A percentile compares a stretch with the other conserved stretches of the same genome.
These are phyloP conservation scores for Heliconius erato DNA, from an alignment of 2,888 invertebrate genomes.

Conservation along the genomic window DNA sequence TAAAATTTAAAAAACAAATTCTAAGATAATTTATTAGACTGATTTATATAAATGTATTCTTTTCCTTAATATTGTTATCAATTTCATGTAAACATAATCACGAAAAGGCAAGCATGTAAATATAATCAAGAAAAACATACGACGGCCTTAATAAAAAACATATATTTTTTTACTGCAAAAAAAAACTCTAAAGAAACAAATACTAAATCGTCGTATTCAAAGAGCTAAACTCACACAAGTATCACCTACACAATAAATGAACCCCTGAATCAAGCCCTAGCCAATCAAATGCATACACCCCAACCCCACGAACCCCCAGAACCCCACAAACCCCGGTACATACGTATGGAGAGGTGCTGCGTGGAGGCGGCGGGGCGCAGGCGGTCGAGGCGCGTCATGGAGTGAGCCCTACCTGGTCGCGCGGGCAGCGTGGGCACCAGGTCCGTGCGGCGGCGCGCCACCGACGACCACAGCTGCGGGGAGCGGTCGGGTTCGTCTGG, in stretches of 20 bases:
- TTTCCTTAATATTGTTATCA: too few relatives aligned
- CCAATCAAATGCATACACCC: background rate
- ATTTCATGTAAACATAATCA: too few relatives aligned
- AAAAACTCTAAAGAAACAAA: too few relatives aligned
- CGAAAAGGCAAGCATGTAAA: too few relatives aligned
- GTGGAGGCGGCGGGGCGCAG: slow-evolving; percentile 57
- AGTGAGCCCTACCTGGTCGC: slow-evolving; percentile 92
- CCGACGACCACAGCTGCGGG: slow-evolving; percentile 89
- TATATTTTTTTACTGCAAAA: too few relatives aligned
- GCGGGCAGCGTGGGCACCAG: slow-evolving; percentile 94
- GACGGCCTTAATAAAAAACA: too few relatives aligned
- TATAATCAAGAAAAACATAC: too few relatives aligned
- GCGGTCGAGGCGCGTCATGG: slow-evolving; percentile 95
- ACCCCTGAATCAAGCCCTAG: background rate
- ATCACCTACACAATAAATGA: background rate
- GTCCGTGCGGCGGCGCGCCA: slow-evolving; percentile 95
- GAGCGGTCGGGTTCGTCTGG: slow-evolving; percentile 79
- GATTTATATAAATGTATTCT: too few relatives aligned
- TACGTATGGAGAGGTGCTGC: slow-evolving; percentile 13
- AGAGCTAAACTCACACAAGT: too few relatives aligned
- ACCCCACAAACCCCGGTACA: background rate
- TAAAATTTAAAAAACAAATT: too few relatives aligned
- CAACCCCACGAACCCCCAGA: background rate
- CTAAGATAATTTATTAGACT: too few relatives aligned
- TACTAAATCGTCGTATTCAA: too few relatives aligned